Evolutionary conservation across 2,888 invertebrate species (phyloP).

Genomic region (Dicyrtomina minuta): DNA sequence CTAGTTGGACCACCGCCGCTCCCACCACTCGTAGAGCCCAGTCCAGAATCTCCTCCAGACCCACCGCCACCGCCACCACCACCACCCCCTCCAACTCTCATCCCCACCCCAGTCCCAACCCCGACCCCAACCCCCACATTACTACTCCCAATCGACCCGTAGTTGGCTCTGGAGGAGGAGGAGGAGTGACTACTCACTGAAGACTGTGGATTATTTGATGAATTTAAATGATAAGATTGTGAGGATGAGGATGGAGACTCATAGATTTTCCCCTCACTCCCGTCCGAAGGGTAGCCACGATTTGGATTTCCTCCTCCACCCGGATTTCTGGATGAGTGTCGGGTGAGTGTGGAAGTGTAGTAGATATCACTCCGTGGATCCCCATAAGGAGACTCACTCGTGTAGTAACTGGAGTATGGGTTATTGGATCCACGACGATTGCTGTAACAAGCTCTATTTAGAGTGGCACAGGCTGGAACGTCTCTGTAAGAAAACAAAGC

Average conservation of each 20-base stretch:
- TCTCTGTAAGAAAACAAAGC: slow-evolving; percentile 40
- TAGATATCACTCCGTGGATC: slow-evolving; percentile 53
- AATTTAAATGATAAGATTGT: slow-evolving; percentile 14
- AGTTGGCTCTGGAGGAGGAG: slow-evolving; percentile 40
- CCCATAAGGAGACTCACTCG: slow-evolving; percentile 47
- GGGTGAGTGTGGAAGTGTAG: slow-evolving; percentile 51
- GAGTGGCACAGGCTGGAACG: slow-evolving; percentile 53
- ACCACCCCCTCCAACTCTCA: slow-evolving; percentile 16
- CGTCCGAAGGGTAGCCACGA: slow-evolving; percentile 13
- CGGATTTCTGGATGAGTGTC: slow-evolving; percentile 39
- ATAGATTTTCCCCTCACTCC: slow-evolving; percentile 32
- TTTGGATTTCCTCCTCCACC: slow-evolving; percentile 1
- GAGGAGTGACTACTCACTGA: slow-evolving; percentile 5
- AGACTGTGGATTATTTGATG: neutral
- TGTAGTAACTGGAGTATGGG: slow-evolving; percentile 48
- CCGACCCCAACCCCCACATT: slow-evolving; percentile 7
- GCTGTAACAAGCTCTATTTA: slow-evolving; percentile 50
- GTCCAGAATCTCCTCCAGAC: neutral
- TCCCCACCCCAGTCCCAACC: neutral
- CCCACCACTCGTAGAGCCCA: slow-evolving; percentile 12
- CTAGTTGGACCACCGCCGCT: slow-evolving; percentile 36
- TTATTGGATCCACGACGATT: slow-evolving; percentile 40
- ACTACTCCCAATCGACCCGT: slow-evolving; percentile 33
- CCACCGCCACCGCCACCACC: slow-evolving; percentile 20
- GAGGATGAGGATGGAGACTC: slow-evolving; percentile 29